phyloP scores from a whole-genome alignment of 1,140 invertebrate genomes.

The Cataglyphis hispanica region DNA sequence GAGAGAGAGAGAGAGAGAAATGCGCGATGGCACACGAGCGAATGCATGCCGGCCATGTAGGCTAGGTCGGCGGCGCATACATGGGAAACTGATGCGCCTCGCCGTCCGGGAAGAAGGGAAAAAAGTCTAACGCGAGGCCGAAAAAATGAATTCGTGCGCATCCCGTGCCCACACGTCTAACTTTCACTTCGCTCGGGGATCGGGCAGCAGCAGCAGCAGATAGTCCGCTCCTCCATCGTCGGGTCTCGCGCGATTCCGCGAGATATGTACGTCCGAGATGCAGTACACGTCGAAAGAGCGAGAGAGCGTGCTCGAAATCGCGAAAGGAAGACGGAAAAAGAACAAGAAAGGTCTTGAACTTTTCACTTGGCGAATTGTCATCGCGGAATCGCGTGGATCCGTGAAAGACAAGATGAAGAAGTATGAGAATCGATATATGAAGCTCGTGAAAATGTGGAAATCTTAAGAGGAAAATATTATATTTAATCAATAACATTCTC shows the following conservation, averaged over 20 bases:
- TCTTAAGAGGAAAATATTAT: background rate
- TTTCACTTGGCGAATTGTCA: background rate
- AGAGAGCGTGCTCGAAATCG: conserved; percentile 32
- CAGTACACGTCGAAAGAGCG: conserved; percentile 36
- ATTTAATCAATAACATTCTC: background rate
- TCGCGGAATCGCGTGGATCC: background rate
- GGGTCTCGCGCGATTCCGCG: conserved; percentile 77
- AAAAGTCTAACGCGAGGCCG: conserved; percentile 84
- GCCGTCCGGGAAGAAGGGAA: conserved; percentile 69
- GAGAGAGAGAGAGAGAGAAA: conserved; percentile 50
- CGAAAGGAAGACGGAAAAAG: background rate
- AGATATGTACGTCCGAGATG: conserved; percentile 75
- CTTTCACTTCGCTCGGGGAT: conserved; percentile 86
- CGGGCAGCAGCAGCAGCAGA: conserved; percentile 78
- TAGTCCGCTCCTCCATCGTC: conserved; percentile 67
- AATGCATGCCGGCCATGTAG: conserved; percentile 80
- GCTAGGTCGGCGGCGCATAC: conserved; percentile 80
- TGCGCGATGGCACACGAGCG: conserved; percentile 24
- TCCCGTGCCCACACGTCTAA: conserved; percentile 87
- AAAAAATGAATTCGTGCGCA: conserved; percentile 87
- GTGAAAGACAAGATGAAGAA: background rate
- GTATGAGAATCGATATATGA: no score
- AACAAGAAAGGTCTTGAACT: background rate
- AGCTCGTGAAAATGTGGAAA: background rate
- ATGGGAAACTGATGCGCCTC: conserved; percentile 82